Conservation (phyloP, 2,888 invertebrate species). For the Lordiphosa andalusiaca region DNA sequence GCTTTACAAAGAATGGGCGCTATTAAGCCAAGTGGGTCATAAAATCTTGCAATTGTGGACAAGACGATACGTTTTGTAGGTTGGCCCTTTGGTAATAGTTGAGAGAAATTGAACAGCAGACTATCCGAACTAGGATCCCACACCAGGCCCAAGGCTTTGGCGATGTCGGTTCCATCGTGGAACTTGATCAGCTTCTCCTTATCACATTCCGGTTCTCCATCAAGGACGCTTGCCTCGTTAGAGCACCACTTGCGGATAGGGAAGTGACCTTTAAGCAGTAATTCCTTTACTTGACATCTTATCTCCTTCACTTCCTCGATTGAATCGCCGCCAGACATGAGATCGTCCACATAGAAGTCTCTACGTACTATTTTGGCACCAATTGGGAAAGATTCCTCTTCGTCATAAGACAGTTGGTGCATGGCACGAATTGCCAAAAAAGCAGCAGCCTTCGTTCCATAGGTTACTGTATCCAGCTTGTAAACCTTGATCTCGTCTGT, state of each 20-base stretch:
- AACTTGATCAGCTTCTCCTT: neutral
- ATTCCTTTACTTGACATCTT: neutral
- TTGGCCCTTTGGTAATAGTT: neutral
- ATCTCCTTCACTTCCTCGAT: neutral
- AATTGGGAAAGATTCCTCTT: neutral
- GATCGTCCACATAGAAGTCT: neutral
- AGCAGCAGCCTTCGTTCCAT: neutral
- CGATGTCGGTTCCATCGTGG: slow-evolving; percentile 1
- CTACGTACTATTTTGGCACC: no score
- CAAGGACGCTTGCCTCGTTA: slow-evolving; percentile 1
- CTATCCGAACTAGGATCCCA: slow-evolving; percentile 2
- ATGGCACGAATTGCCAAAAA: slow-evolving; percentile 1
- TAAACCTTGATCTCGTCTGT: no score
- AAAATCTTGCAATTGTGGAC: neutral
- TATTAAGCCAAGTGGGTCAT: no score
- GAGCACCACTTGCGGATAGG: slow-evolving; percentile 2
- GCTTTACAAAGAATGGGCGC: no score
- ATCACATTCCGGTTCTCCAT: neutral
- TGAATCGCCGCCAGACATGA: neutral
- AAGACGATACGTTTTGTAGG: neutral
- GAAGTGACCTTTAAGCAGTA: neutral
- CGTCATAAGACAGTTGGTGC: neutral
- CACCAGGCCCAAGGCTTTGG: neutral
- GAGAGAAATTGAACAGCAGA: neutral
- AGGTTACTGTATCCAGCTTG: no score